Conservation (phyloP, 1,140 invertebrate species). For the Homarus americanus region DNA sequence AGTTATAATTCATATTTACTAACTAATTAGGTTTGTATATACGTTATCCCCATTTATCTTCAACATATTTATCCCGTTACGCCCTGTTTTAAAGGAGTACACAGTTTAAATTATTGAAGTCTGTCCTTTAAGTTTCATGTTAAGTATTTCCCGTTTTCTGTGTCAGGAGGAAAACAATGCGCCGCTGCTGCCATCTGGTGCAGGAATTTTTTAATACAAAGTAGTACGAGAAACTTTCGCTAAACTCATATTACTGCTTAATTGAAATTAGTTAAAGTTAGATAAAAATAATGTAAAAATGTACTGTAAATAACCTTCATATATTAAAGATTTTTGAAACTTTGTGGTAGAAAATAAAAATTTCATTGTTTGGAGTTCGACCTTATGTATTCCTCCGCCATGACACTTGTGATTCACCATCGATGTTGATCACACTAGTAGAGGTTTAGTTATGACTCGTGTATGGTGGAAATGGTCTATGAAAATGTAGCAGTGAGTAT, state of each 20-base stretch:
- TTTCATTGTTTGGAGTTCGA: constrained; percentile 67
- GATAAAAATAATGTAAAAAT: background rate
- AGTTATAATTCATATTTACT: too few relatives aligned
- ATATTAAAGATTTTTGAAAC: background rate
- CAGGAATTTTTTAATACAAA: constrained; percentile 57
- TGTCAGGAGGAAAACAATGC: constrained; percentile 61
- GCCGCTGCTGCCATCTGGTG: constrained; percentile 49
- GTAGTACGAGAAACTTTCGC: constrained; percentile 54
- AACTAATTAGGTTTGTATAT: too few relatives aligned
- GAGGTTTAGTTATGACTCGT: background rate
- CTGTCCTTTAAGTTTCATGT: background rate
- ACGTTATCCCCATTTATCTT: too few relatives aligned
- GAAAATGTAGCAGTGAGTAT: constrained; percentile 36
- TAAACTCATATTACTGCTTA: background rate
- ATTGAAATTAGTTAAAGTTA: background rate
- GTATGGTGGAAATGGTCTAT: background rate
- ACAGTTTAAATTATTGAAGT: background rate
- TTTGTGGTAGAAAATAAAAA: constrained; percentile 3
- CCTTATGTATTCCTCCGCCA: constrained; percentile 61
- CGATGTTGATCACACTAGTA: constrained; percentile 5
- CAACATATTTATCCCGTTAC: too few relatives aligned
- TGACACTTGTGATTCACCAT: constrained; percentile 67
- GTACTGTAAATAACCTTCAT: background rate
- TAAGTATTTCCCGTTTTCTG: constrained; percentile 28
- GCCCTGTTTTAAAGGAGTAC: too few relatives aligned